Evolutionary conservation across 2,113 vertebrate genomes (phyloP), one percentile per base, ranked within the genome.

Genomic region (Neomonachus schauinslandi): DNA sequence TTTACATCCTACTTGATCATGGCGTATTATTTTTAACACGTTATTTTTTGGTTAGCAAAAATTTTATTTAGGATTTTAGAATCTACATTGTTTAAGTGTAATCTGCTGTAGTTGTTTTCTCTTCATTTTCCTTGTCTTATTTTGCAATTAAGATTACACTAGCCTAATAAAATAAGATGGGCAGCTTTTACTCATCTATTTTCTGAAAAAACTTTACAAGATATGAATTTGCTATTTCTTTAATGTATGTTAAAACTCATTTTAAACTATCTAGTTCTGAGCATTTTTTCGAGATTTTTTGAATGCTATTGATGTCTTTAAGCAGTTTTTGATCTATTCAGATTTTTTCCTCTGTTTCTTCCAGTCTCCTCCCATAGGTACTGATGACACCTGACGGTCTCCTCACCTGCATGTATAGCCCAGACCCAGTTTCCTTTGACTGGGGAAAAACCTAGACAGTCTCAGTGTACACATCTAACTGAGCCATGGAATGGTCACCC

Each of bases 161-260:
- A 72, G 24, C 31, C 36, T 86, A 81, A 49, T 28, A 74, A 90
- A 72, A 71, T 69, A 11, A 95, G 14, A 80, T 63, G 28, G 55
- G 2, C 55, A 86, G 33, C 21, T 76, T 84, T 79, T 87, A 33
- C 33, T 82, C 24, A 85, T 72, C 31, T 90, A 0, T 80, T 72
- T 95, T 85, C 42, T 86, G 19, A 13, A 90, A 57, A 77, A 95
- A 39, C 33, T 72, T 93, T 57, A n/a, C 63, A n/a, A 39, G 36
- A 61, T 89, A 89, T 8, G 13, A 93, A 82, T 93, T 93, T 91
- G 76, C 67, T 86, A 6, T 85, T 95, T 71, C 80, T 93, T 90
- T 86, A 74, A 76, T 74, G 6, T 95, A 4, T 86, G 21, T 67
- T 93, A 49, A 51, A 87, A 80, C 33, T 76, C 31, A 57, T 72